Evolutionary conservation across 2,113 vertebrate genomes (phyloP), one percentile per base, ranked within the genome.

Genomic region (Charadrius vociferus): DNA sequence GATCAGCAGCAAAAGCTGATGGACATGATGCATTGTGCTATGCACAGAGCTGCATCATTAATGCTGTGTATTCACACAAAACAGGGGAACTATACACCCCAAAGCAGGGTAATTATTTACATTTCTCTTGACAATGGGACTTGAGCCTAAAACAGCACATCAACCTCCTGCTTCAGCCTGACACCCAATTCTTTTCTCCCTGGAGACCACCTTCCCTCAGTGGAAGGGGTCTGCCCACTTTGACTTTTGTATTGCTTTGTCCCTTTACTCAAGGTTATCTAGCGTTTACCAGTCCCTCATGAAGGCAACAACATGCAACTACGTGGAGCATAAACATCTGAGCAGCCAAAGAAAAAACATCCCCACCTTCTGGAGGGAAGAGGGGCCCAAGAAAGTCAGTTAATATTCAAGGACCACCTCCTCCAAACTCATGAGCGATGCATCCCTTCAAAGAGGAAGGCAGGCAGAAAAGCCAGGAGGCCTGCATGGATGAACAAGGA

Each of bases 1-100:
- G 36, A 1, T 5, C 1, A 1, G 71, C 45, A 73, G 41, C 29
- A 66, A n/a, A 56, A 62, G 12, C 30, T 30, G 30, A 37, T 30
- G 16, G 34, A 43, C 29, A 3, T 0, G 0, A n/a, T 3, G 18
- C 9, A 23, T 7, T n/a, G 43, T 49, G 37, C 49, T 41, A 1
- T 14, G 34, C 68, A 15, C 3, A 4, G 37, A 73, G 39, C 20
- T 45, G 18, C 37, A 15, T 4, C 9, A 49, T 5, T 66, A 41
- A 5, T 19, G 11, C 0, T 12, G 26, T 21, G 4, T 27, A 32
- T 14, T 24, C 37, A 53, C n/a, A 41, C 18, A 18, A 13, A 32
- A 22, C 47, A 66, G 9, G 2, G 23, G 30, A 66, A 29, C 5
- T 17, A 14, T 2, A 30, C 5, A 43, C 1, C 16, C 19, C 22